Evolutionary conservation across 2,797 vertebrate species (phyloP).

Genomic region (Molossus molossus): DNA sequence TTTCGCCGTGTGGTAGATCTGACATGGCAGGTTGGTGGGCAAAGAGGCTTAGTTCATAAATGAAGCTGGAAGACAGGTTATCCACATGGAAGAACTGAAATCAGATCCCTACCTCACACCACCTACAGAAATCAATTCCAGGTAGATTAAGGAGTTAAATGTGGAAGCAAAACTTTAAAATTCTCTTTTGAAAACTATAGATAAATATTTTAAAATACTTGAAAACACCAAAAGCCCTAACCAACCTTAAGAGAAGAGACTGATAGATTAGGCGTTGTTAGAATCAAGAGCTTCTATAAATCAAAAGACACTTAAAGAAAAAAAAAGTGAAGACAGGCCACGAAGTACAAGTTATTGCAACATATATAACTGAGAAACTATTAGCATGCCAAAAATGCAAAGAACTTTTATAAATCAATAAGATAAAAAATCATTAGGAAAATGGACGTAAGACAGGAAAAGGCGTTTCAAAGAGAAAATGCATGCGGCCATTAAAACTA

Average conservation of each 20-base stretch:
- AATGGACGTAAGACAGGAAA: neutral
- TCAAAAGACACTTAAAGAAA: neutral
- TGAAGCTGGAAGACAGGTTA: neutral
- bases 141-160: neutral
- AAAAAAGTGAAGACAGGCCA: neutral
- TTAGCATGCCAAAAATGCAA: neutral
- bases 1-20: neutral
- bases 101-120: neutral
- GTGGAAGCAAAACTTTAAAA: neutral
- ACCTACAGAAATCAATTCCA: neutral
- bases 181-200: neutral
- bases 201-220: neutral
- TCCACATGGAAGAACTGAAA: neutral
- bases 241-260: neutral
- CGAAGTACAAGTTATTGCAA: conserved; percentile 6
- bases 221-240: neutral
- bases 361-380: neutral
- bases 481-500: neutral
- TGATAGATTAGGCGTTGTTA: neutral
- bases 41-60: neutral
- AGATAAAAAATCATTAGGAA: neutral
- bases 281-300: neutral
- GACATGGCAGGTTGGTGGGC: neutral
- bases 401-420: neutral
- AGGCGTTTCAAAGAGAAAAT: neutral